These are phyloP conservation scores for Halocynthia aurantium DNA, from an alignment of 23 tunicate genomes.

Conservation along the genomic window DNA sequence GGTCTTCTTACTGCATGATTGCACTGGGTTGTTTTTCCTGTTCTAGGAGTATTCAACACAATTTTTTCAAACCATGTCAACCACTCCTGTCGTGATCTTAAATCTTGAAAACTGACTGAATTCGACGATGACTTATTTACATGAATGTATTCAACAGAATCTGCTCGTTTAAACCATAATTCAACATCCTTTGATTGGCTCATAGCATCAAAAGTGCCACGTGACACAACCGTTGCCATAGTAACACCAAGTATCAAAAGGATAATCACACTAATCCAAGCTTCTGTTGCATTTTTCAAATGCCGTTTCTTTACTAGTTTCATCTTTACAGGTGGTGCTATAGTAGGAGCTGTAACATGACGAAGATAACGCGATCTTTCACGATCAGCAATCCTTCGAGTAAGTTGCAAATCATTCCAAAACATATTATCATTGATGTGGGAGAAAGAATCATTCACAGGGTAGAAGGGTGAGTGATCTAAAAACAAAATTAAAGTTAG, in stretches of 20 bases:
- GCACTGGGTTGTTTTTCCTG: not conserved
- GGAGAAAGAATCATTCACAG: not conserved
- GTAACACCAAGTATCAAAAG: conserved; percentile 14
- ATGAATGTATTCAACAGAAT: conserved; percentile 17
- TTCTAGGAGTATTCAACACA: not conserved
- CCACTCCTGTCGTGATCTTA: conserved; percentile 22
- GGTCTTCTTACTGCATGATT: not conserved
- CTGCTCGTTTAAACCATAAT: conserved; percentile 27
- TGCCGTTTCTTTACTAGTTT: conserved; percentile 36
- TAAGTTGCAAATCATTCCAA: conserved; percentile 25
- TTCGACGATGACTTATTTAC: conserved; percentile 1
- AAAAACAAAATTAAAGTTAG: not conserved
- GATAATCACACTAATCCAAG: conserved; percentile 39
- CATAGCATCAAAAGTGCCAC: not conserved
- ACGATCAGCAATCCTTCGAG: conserved; percentile 34
- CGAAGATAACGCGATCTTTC: conserved; percentile 64
- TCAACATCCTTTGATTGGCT: conserved; percentile 20
- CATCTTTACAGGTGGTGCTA: conserved; percentile 2
- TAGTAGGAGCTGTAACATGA: conserved; percentile 41
- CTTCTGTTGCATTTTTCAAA: conserved; percentile 13
- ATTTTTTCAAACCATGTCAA: conserved; percentile 33
- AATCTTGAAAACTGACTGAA: conserved; percentile 8
- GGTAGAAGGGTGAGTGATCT: conserved; percentile 9
- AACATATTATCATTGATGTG: conserved; percentile 2
- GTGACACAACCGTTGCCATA: not conserved